Evolutionary conservation across 1,140 invertebrate genomes (phyloP), one percentile per base, ranked within the genome.

Genomic region (Archegozetes longisetosus): DNA sequence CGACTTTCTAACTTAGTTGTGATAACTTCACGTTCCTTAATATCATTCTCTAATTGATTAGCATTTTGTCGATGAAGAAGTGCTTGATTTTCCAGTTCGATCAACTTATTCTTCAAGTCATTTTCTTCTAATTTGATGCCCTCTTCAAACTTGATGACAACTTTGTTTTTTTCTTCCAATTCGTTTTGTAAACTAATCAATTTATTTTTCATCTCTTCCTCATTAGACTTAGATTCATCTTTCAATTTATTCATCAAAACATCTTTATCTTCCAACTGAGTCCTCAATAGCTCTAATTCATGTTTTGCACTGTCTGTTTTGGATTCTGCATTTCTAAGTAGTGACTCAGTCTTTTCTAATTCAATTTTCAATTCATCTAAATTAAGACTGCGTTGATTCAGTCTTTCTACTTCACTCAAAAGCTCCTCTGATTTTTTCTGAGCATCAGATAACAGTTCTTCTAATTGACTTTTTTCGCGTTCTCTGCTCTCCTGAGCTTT

Each of bases 101-200:
- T 47, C 23, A 58, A 26, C 32, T 52, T 62, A 25, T 47, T 55
- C 53, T 55, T 32, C 12, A 22, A 54, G 40, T 6, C 27, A 46
- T 23, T 55, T 48, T 48, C 48, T 59, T 14, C 55, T 27, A 14
- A 51, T 46, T 20, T 62, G 51, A 46, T 55, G 46, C 49, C 32
- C n/a, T 23, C 53, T 60, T 22, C 29, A 48, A 57, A 28, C 12
- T 57, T 28, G 32, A 22, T 13, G 17, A 48, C 28, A 20, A 52
- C 14, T 20, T 26, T 17, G 29, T 3, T 48, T 29, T 57, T 57
- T 57, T 57, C 55, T 20, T 12, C 32, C 12, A 29, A 23, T 13
- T 32, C 13, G 3, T 57, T 29, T 32, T 12, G 3, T 17, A 23
- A 23, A 9, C n/a, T 9, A 22, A 17, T 3, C 22, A 23, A 32